phyloP scores from a whole-genome alignment of 2,888 invertebrate genomes.

The Lycia hirtaria region DNA sequence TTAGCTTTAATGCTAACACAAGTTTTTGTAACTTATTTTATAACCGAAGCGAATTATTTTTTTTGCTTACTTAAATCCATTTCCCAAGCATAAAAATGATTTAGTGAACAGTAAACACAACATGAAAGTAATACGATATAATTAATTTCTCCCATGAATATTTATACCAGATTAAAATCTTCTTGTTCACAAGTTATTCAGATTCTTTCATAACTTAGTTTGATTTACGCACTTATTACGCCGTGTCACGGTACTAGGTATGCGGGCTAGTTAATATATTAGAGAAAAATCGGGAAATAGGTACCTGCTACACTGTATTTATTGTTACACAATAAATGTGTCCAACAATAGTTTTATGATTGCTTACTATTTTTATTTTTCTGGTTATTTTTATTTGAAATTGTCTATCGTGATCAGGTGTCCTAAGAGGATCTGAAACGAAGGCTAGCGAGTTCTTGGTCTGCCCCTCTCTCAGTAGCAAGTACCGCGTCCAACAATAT shows the following conservation, averaged over 20 bases:
- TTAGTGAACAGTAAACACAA: slow-evolving; percentile 14
- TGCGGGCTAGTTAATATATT: slow-evolving; percentile 13
- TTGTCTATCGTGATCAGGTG: too few relatives aligned
- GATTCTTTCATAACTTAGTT: slow-evolving; percentile 32
- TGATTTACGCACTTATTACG: slow-evolving; percentile 36
- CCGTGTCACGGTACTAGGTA: slow-evolving; percentile 6
- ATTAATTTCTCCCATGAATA: slow-evolving; percentile 38
- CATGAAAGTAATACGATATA: slow-evolving; percentile 28
- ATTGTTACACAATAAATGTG: too few relatives aligned
- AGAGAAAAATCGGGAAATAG: not conserved
- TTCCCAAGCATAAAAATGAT: slow-evolving; percentile 4
- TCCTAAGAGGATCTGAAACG: not conserved
- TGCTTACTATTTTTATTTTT: too few relatives aligned
- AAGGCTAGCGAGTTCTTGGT: not conserved
- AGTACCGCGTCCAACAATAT: slow-evolving; percentile 36
- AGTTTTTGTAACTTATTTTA: not conserved
- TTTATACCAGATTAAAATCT: slow-evolving; percentile 40
- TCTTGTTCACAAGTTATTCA: slow-evolving; percentile 38
- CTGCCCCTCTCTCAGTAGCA: slow-evolving; percentile 13
- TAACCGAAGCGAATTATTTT: not conserved
- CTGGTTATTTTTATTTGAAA: too few relatives aligned
- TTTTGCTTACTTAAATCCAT: not conserved
- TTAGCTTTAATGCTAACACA: too few relatives aligned
- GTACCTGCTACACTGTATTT: not conserved
- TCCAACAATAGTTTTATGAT: too few relatives aligned